Base-by-base conservation (phyloP, 2,888 invertebrate species). In the Dilophus febrilis region DNA sequence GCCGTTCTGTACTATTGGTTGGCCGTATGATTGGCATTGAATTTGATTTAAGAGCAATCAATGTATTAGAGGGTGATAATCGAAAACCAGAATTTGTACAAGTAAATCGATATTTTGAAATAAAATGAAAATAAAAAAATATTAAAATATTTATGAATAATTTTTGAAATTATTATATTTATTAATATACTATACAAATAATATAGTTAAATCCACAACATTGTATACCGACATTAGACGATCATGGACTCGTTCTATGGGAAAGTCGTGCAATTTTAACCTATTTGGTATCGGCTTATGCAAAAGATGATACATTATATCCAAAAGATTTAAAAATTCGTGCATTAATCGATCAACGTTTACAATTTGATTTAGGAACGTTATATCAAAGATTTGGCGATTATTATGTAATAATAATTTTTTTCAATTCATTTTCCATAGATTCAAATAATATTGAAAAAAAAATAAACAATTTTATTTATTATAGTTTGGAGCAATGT, bases 241-340 rank as follows among this genome's bases (percentile, higher is more conserved):
- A 73, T 48, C 64, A 67, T 41, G 71, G 70, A 10, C 61, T 71
- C 42, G 57, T 62, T 19, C 48, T 74, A 10, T 68, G 67, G 64
- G 72, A 62, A 46, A 61, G 61, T 47, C 63, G 62, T 4, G 63
- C 72, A 1, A 75, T 77, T 43, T 59, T 72, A 51, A 57, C 66
- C 11, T 77, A 77, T 52, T 53, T 77, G 51, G 68, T 64, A 2
- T 65, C 71, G 37, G 65, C 71, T 47, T 77, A 75, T 51, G 73
- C 56, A 28, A 71, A 72, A 48, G 66, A 71, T 40, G 71, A 73
- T 45, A 59, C 63, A 7, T 57, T 75, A 12, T 74, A 70, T 52
- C 74, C 76, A 0, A 69, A 65, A 44, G 72, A 75, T 46, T 57
- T 70, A 0, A 67, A 71, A 43, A 61, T 64, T 35, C 62, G 71